Evolutionary conservation across 2,797 vertebrate species (phyloP), one percentile per base, ranked within the genome.

Genomic region (Sebastes minor): DNA sequence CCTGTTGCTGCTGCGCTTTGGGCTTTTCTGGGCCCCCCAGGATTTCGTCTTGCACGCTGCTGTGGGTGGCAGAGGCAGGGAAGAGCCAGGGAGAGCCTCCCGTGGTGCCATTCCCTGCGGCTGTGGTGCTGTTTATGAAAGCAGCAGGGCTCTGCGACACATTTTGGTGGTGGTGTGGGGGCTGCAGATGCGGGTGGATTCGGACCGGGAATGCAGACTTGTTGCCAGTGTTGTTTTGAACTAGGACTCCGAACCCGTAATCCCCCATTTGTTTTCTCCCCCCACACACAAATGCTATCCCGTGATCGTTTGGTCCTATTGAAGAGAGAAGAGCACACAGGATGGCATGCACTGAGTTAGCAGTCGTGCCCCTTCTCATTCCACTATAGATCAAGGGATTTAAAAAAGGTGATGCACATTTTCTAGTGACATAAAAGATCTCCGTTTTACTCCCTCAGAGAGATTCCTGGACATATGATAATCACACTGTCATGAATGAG

Each of bases 221-320:
- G 96, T 97, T 99, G 96, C 98, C 98, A 96, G 97, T 98, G 95
- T 99, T 99, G 97, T 99, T 99, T 96, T 99, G 98, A 95, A 99
- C 98, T 96, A 99, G 96, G 96, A 99, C 98, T 97, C 98, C 98
- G 93, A 99, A 99, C 97, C 98, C 98, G 98, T 99, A 99, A 99
- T 99, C 98, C 98, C 98, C 98, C 98, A 99, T 99, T 99, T 98
- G 98, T 97, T 93, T 96, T 95, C 89, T 95, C 95, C 96, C 94
- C 94, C 93, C 93, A 94, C 94, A 93, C 91, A 94, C 95, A 94
- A 95, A 94, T 94, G 94, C 91, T 95, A 94, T 91, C 94, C 94
- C 88, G 93, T 93, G 94, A 93, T 95, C 92, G 91, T 94, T 95
- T 90, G 89, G 91, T 94, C 95, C 95, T 96, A 91, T 87, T 92